Percentiles rank a stretch among this genome's conserved stretches.
Evolutionary conservation across 2,797 vertebrate genomes (phyloP).

Genomic region (Octomys mimax): DNA sequence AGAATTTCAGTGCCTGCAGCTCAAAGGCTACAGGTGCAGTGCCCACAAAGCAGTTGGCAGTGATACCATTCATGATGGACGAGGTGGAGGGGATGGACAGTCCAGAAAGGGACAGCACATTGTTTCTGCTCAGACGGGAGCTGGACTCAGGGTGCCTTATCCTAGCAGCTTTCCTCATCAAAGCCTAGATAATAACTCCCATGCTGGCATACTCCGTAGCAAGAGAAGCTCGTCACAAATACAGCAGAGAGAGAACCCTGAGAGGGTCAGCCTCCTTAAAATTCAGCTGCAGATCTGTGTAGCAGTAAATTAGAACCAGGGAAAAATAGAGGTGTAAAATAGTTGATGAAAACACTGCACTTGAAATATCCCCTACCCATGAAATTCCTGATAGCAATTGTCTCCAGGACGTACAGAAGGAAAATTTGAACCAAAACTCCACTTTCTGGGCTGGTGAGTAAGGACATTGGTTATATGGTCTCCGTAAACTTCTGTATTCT

Average conservation of each 20-base stretch:
- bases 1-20: neutral
- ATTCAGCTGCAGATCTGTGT: constrained; percentile 44
- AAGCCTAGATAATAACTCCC: constrained; percentile 1
- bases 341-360: constrained; percentile 60
- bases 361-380: constrained; percentile 62
- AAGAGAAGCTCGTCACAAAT: constrained; percentile 35
- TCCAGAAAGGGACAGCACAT: neutral
- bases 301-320: constrained; percentile 70
- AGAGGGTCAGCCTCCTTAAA: constrained; percentile 60
- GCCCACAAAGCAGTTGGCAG: neutral
- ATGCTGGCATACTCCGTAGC: neutral
- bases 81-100: neutral
- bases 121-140: neutral
- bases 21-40: neutral
- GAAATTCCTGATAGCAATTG: constrained; percentile 52
- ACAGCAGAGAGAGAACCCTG: constrained; percentile 33
- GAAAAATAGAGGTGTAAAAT: constrained; percentile 55
- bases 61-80: too few relatives aligned
- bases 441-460: neutral
- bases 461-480: neutral
- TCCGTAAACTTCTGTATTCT: constrained; percentile 12
- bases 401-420: neutral
- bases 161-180: neutral
- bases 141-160: neutral
- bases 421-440: constrained; percentile 40